Base-by-base conservation (phyloP, 1,140 invertebrate genomes). In the Drosophila trapezifrons region DNA sequence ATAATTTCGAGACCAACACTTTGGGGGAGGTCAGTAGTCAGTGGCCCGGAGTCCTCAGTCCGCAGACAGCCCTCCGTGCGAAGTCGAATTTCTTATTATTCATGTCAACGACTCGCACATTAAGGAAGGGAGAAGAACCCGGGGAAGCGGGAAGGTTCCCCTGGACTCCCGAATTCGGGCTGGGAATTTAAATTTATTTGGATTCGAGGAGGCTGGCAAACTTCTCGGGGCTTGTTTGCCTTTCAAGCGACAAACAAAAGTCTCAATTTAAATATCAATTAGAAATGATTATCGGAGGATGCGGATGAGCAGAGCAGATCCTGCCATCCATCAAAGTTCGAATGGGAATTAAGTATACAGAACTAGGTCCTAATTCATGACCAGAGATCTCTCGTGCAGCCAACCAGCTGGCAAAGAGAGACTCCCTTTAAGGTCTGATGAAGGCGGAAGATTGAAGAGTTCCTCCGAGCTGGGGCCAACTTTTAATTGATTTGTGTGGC, bases 401-500 rank as follows among this genome's bases (percentile, higher is more conserved):
- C 20, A 17, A 29, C 32, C 47, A 42, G 47, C 59, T 32, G 58
- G 10, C 47, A 13, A 10, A 27, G 27, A 18, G n/a, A 57, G 47
- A 47, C 56, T 46, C 29, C 40, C 20, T 52, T 76, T 76, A 58
- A 76, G 40, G 20, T 12, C 56, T 43, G 47, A 17, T 65, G 43
- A 67, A 49, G 60, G 22, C 15, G 65, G 35, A 63, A 58, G 72
- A 66, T 66, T 65, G 54, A 63, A 46, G 73, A 71, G 58, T 42
- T 52, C 22, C 43, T 47, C 25, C 42, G 27, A 69, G 58, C 35
- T 37, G 46, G 55, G 69, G 58, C 45, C 47, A 78, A 78, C 74
- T 78, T 78, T 78, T 78, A 78, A 78, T 78, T 78, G 76, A 78
- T 78, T 78, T 78, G 66, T 64, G 58, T 71, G 74, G 75, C 43